Conservation (phyloP, 1,140 invertebrate species). For the Venustaconcha ellipsiformis region DNA sequence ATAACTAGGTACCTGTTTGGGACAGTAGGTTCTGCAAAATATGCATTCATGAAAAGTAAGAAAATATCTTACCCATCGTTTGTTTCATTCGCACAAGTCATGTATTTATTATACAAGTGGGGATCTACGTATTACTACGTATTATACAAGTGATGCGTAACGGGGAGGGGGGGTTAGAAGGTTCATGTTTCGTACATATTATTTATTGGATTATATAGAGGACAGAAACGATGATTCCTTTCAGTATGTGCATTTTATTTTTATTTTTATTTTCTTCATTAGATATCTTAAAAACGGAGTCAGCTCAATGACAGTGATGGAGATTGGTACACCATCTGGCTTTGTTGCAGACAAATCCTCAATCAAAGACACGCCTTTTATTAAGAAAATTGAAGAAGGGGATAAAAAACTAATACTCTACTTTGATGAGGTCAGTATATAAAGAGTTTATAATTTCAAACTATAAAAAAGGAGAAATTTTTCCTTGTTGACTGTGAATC, state of each 20-base stretch:
- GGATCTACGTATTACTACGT: no score
- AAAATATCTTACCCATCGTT: no score
- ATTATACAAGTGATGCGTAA: no score
- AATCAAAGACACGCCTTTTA: constrained; percentile 63
- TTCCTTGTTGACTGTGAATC: neutral
- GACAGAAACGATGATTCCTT: neutral
- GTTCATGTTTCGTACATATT: no score
- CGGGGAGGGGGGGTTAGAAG: no score
- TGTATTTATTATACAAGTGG: no score
- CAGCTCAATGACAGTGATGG: constrained; percentile 50
- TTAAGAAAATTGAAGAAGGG: constrained; percentile 84
- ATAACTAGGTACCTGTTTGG: no score
- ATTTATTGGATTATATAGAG: no score
- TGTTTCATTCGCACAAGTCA: no score
- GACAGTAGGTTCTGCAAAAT: no score
- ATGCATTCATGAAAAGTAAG: no score
- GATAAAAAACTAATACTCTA: constrained; percentile 84
- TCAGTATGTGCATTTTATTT: neutral
- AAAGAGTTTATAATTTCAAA: neutral
- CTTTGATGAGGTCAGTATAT: constrained; percentile 75
- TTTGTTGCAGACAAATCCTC: constrained; percentile 37
- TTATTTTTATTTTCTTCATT: neutral
- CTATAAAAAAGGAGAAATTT: neutral
- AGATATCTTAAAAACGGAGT: constrained; percentile 42
- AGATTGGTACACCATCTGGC: constrained; percentile 48